Percentiles rank a stretch among this genome's conserved stretches.
phyloP scores from a whole-genome alignment of 2,888 invertebrate species.

The Ceratothoa steindachneri region DNA sequence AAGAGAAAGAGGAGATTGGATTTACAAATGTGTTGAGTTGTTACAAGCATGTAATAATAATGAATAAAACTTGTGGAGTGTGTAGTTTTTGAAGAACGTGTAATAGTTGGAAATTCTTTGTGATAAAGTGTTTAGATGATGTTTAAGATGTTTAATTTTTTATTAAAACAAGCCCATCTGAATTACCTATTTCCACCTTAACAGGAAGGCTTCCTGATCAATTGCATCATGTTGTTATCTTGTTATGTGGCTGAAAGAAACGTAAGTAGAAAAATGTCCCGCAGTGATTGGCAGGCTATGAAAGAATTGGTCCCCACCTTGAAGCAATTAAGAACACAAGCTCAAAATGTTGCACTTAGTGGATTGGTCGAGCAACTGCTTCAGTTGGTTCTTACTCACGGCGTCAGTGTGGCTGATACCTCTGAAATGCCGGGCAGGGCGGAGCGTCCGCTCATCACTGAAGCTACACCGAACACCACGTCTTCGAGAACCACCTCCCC shows the following conservation, averaged over 20 bases:
- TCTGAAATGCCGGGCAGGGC: background rate
- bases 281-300: conserved; percentile 34
- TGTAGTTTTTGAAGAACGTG: no score
- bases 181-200: no score
- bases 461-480: background rate
- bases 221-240: conserved; percentile 27
- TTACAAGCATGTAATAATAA: no score
- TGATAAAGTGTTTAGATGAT: no score
- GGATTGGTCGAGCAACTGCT: conserved; percentile 23
- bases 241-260: conserved; percentile 29
- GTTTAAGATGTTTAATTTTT: no score
- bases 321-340: conserved; percentile 7
- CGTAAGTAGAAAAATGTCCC: conserved; percentile 24
- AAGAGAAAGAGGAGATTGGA: no score
- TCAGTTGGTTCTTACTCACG: conserved; percentile 31
- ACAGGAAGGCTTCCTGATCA: conserved; percentile 23
- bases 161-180: no score
- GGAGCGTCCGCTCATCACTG: background rate
- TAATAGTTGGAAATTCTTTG: no score
- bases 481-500: background rate
- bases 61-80: no score
- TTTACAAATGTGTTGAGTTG: no score
- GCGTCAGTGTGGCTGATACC: background rate
- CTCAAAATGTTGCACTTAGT: conserved; percentile 16
- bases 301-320: conserved; percentile 28